Conservation (phyloP, 2,113 vertebrate genomes). For the Callorhinus ursinus region DNA sequence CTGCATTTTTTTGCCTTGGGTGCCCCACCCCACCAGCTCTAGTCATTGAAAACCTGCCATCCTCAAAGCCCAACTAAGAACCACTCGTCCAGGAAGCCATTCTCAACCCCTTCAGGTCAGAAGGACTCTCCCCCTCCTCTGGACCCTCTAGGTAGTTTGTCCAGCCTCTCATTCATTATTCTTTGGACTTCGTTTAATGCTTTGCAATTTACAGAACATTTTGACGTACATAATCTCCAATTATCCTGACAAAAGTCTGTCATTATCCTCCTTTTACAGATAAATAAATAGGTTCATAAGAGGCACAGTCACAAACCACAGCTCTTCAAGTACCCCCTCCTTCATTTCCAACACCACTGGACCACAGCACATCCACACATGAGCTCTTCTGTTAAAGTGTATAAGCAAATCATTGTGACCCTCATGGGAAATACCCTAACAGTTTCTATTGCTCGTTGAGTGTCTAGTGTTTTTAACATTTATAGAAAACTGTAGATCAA, state of each 20-base stretch:
- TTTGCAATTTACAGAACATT: conserved; percentile 15
- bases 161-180: not conserved
- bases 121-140: not conserved
- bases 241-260: not conserved
- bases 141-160: not conserved
- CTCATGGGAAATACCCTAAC: not conserved
- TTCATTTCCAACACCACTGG: not conserved
- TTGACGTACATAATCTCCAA: not conserved
- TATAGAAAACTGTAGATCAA: not conserved
- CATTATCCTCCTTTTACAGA: not conserved
- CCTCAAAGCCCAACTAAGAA: not conserved
- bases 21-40: not conserved
- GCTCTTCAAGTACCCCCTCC: not conserved
- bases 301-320: not conserved
- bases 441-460: conserved; percentile 21
- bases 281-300: not conserved
- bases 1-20: not conserved
- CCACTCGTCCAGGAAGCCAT: not conserved
- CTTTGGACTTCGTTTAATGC: conserved; percentile 1
- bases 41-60: not conserved
- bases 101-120: not conserved
- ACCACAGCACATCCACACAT: not conserved
- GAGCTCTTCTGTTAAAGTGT: not conserved
- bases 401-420: not conserved
- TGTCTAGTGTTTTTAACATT: not conserved